These are phyloP conservation scores for Dipodomys merriami DNA, from an alignment of 2,113 vertebrate genomes.

Conservation along the genomic window DNA sequence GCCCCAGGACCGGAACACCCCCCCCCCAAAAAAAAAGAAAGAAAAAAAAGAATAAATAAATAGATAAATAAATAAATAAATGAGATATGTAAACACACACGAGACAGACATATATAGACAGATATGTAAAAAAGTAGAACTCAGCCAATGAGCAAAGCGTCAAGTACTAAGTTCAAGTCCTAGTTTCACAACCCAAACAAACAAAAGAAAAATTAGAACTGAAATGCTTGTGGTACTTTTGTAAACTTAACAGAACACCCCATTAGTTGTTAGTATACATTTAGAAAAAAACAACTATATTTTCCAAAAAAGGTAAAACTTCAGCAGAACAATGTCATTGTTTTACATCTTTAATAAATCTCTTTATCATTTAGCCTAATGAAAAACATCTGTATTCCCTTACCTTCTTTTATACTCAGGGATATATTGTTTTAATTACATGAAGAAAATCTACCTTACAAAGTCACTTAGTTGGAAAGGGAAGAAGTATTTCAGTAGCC, in stretches of 20 bases:
- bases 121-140: slow-evolving; percentile 23
- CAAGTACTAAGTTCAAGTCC: no score
- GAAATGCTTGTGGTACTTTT: no score
- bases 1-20: no score
- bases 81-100: no score
- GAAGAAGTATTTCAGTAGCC: neutral
- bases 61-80: no score
- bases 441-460: neutral
- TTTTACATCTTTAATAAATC: neutral
- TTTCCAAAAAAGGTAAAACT: neutral
- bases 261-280: neutral
- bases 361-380: slow-evolving; percentile 7
- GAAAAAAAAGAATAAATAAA: no score
- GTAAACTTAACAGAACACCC: neutral
- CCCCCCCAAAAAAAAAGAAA: no score
- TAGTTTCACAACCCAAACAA: no score
- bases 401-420: neutral
- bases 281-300: neutral
- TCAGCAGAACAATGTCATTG: neutral
- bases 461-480: neutral
- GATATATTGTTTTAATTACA: neutral
- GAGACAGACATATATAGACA: no score
- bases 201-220: no score
- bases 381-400: neutral
- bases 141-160: no score